Conservation (phyloP, 2,888 invertebrate species). For the Mythimna impura region DNA sequence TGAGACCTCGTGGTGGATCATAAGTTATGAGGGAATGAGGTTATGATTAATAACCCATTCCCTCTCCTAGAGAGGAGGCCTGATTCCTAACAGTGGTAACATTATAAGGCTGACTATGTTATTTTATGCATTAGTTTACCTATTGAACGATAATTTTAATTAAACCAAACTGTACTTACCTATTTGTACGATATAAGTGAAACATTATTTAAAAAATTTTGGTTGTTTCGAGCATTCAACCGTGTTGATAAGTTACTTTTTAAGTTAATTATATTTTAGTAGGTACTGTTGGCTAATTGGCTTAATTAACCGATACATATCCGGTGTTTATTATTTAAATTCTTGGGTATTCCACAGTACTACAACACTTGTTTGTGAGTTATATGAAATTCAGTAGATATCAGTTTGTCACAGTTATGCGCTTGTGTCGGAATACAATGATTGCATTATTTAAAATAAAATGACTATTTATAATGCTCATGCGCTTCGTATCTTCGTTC, state of each 20-base stretch:
- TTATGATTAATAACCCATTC: too few species aligned
- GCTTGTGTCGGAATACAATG: not conserved
- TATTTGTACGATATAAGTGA: not conserved
- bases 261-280: not conserved
- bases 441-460: not conserved
- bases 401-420: not conserved
- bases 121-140: too few species aligned
- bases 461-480: not conserved
- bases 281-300: not conserved
- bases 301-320: too few species aligned
- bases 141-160: not conserved
- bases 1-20: too few species aligned
- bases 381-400: not conserved
- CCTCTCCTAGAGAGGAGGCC: too few species aligned
- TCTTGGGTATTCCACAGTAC: not conserved
- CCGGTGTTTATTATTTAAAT: not conserved
- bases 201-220: not conserved
- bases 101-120: too few species aligned
- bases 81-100: too few species aligned
- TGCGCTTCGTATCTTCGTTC: not conserved
- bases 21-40: too few species aligned
- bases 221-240: not conserved
- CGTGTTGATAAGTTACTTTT: not conserved
- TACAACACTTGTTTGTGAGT: not conserved
- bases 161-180: not conserved